A percentile compares a stretch with the other conserved stretches of the same genome.
Conservation (phyloP, 2,888 invertebrate species). For the Dasysyrphus tricinctus region DNA sequence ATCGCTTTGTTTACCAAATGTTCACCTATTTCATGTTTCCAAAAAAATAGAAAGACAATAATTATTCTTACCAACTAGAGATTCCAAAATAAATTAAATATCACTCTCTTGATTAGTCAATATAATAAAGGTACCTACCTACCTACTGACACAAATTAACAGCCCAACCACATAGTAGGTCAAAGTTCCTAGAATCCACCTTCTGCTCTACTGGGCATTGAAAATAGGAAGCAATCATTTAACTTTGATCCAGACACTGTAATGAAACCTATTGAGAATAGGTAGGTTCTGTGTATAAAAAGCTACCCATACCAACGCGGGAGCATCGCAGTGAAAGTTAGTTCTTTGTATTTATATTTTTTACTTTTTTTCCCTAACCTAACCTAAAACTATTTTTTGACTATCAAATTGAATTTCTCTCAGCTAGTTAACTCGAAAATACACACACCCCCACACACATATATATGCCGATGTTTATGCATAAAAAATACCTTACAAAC, state of each 20-base stretch:
- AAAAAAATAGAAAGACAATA: no score
- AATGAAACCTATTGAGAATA: neutral
- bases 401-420: constrained; percentile 62
- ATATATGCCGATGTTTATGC: neutral
- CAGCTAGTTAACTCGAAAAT: constrained; percentile 1
- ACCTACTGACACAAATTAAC: neutral
- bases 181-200: neutral
- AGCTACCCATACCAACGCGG: neutral
- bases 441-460: neutral
- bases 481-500: constrained; percentile 3
- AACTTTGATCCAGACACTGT: constrained; percentile 11
- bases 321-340: constrained; percentile 44
- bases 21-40: no score
- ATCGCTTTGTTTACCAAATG: no score
- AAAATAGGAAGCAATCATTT: constrained; percentile 16
- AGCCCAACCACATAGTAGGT: neutral
- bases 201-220: neutral
- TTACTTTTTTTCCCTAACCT: neutral
- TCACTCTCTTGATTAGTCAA: neutral
- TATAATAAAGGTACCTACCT: no score
- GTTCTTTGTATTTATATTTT: constrained; percentile 9
- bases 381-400: constrained; percentile 37
- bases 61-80: no score
- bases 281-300: neutral
- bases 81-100: neutral